These are phyloP conservation scores for Gymnocypris eckloni DNA, from an alignment of 2,797 vertebrate genomes.

Conservation along the genomic window DNA sequence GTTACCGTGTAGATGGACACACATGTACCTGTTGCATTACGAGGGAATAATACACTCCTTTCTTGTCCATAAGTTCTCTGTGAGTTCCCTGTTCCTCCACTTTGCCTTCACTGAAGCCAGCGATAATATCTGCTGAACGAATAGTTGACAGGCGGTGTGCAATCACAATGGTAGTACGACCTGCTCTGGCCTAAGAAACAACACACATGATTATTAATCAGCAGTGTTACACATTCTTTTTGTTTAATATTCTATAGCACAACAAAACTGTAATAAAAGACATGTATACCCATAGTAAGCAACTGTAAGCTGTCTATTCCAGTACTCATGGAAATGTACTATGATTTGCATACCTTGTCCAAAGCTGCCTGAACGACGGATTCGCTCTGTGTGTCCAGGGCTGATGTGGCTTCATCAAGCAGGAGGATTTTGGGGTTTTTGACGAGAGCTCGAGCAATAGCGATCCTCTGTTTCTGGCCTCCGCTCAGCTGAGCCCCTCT, in stretches of 20 bases:
- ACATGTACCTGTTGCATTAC: conserved; percentile 77
- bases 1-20: neutral
- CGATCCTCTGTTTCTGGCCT: conserved; percentile 83
- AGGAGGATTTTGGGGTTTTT: conserved; percentile 80
- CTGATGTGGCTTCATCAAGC: conserved; percentile 79
- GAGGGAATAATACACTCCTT: conserved; percentile 80
- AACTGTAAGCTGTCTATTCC: neutral
- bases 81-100: conserved; percentile 79
- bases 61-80: conserved; percentile 77
- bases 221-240: neutral
- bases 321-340: neutral
- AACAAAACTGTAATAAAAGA: neutral
- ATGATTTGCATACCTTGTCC: conserved; percentile 68
- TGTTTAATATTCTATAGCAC: neutral
- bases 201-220: neutral
- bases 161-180: conserved; percentile 81
- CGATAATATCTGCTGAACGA: conserved; percentile 80
- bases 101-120: conserved; percentile 74
- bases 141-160: conserved; percentile 81
- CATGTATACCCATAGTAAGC: neutral
- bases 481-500: conserved; percentile 82
- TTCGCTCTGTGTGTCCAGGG: conserved; percentile 81
- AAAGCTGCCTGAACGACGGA: conserved; percentile 77
- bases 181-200: conserved; percentile 73
- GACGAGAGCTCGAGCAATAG: conserved; percentile 79